Evolutionary conservation across 2,888 invertebrate genomes (phyloP), one percentile per base, ranked within the genome.

Genomic region (Agriopis marginaria): DNA sequence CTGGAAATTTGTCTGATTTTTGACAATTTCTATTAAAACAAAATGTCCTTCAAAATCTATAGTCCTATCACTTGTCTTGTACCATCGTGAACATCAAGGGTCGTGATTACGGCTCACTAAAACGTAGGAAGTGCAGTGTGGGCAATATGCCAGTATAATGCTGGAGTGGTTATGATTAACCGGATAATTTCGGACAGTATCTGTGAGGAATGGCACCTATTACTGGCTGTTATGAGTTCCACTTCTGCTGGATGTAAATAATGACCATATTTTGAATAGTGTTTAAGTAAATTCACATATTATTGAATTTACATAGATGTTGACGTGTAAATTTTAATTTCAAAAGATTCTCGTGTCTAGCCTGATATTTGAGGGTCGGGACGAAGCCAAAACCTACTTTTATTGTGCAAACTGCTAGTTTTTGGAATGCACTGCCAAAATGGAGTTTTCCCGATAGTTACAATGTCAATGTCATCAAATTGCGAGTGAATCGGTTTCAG

Each of bases 141-240:
- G 84, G 86, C 82, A 76, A 82, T 58, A 58, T 58, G 58, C 58
- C 58, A 45, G 58, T 47, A 58, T 87, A 87, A 83, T 79, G 72
- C 81, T 65, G 67, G 77, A 73, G 82, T 85, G 79, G 84, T 87
- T 88, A 85, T 86, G 86, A 87, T 86, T 86, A 88, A 86, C 75
- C 82, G 85, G 83, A 85, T 84, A 84, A 86, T 87, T 89, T 87
- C 74, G 82, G 86, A 79, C 77, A 80, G 81, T 84, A 82, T 82
- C 80, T 81, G 78, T 84, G 80, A 84, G 76, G 72, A 74, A 79
- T 76, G 77, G 73, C 76, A 71, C 76, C 80, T 78, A 85, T 85
- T 85, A 82, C 69, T 77, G 55, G 75, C 76, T 73, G 79, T 78
- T 79, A 75, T 66, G 64, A 45, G 70, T 76, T 76, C 74, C 76